Conservation (phyloP, 2,113 vertebrate genomes). For the Theropithecus gelada region DNA sequence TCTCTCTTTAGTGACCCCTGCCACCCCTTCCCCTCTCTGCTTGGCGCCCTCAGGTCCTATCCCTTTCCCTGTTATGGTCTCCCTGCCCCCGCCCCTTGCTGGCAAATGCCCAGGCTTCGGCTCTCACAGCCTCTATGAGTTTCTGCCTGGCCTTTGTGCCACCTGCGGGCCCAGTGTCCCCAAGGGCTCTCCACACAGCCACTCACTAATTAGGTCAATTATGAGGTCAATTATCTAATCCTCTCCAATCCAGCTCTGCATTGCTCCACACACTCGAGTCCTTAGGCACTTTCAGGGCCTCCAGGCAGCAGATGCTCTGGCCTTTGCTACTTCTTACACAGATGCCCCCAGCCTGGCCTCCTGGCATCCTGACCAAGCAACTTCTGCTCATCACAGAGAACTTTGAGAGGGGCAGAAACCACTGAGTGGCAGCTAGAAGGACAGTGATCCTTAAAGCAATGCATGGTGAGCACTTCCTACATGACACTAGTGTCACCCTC, state of each 20-base stretch:
- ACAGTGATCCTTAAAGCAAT: background rate
- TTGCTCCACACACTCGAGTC: constrained; percentile 34
- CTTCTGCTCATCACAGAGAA: constrained; percentile 1
- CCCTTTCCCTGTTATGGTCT: background rate
- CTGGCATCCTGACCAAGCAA: background rate
- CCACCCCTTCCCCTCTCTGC: background rate
- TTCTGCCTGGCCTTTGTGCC: constrained; percentile 68
- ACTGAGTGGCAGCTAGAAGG: background rate
- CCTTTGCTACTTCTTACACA: background rate
- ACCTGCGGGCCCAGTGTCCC: constrained; percentile 63
- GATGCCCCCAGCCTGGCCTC: background rate
- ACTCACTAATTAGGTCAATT: constrained; percentile 79
- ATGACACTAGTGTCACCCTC: background rate
- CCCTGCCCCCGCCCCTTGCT: background rate
- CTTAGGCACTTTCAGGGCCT: constrained; percentile 55
- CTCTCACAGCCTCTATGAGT: constrained; percentile 22
- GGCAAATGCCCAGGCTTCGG: constrained; percentile 40
- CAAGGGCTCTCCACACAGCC: constrained; percentile 71
- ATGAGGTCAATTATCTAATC: constrained; percentile 78
- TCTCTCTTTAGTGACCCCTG: background rate
- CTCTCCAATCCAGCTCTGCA: constrained; percentile 55
- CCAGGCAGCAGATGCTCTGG: background rate
- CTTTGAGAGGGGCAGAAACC: background rate
- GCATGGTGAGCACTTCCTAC: background rate
- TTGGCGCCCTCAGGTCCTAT: background rate